Percentiles rank a stretch among this genome's conserved stretches.
Evolutionary conservation across 2,888 invertebrate species (phyloP).

Genomic region (Malthinus flaveolus): DNA sequence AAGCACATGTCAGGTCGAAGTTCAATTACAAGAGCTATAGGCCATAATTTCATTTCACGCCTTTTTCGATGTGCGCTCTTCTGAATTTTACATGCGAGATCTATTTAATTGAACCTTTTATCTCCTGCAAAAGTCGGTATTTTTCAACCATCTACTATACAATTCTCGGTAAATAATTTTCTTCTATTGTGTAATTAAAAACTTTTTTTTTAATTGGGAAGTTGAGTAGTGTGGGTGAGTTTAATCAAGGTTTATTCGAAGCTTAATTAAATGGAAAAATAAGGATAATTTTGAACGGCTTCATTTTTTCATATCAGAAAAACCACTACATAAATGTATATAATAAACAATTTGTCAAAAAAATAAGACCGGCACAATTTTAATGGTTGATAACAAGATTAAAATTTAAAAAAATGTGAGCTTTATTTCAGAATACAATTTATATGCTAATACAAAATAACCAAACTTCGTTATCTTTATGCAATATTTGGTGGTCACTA

Average conservation of each 20-base stretch:
- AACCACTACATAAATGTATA: not conserved
- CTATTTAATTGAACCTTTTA: constrained; percentile 29
- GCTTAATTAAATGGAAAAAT: no score
- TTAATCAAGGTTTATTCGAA: no score
- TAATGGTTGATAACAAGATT: no score
- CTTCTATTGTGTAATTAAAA: no score
- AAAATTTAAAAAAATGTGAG: not conserved
- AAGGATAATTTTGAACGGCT: no score
- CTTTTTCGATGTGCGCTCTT: constrained; percentile 17
- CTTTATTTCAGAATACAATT: constrained; percentile 19
- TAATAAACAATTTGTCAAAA: no score
- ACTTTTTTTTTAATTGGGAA: no score
- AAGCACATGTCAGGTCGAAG: constrained; percentile 29
- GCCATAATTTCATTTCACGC: constrained; percentile 30
- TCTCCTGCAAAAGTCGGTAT: constrained; percentile 15
- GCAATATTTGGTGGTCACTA: constrained; percentile 17
- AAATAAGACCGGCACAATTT: not conserved
- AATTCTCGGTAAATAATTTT: no score
- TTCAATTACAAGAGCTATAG: constrained; percentile 28
- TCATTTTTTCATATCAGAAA: no score
- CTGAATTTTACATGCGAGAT: constrained; percentile 23
- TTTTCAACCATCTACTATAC: no score
- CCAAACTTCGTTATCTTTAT: constrained; percentile 21
- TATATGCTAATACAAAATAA: constrained; percentile 28
- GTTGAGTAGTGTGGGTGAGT: no score